These are phyloP conservation scores for Cotesia vestalis DNA, from an alignment of 1,140 invertebrate species.

Conservation along the genomic window DNA sequence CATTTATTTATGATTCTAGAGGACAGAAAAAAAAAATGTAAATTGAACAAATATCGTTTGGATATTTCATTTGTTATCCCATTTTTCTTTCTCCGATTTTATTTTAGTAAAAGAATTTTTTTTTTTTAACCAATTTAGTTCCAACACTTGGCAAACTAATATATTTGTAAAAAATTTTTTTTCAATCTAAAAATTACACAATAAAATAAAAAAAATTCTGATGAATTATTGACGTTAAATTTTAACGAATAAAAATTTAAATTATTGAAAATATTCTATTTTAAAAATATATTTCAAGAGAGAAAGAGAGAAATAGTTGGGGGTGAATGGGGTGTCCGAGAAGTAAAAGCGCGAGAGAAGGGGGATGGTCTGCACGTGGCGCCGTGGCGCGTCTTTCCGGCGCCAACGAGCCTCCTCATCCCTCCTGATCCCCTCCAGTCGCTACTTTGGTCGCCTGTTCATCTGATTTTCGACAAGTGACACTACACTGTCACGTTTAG, in stretches of 20 bases:
- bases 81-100: too few relatives aligned
- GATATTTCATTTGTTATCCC: not conserved
- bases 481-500: not conserved
- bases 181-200: not conserved
- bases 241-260: not conserved
- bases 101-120: too few relatives aligned
- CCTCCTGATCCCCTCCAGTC: slow-evolving; percentile 4
- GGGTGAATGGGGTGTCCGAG: slow-evolving; percentile 26
- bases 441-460: not conserved
- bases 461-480: not conserved
- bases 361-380: slow-evolving; percentile 60
- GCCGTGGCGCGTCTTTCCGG: slow-evolving; percentile 62
- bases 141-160: too few relatives aligned
- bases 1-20: too few relatives aligned
- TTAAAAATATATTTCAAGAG: slow-evolving; percentile 38
- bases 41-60: too few relatives aligned
- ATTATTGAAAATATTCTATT: not conserved
- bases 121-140: too few relatives aligned
- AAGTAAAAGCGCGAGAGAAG: slow-evolving; percentile 41
- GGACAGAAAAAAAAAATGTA: too few relatives aligned
- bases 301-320: slow-evolving; percentile 38
- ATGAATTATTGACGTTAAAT: too few relatives aligned
- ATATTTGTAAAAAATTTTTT: too few relatives aligned
- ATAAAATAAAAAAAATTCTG: not conserved
- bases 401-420: slow-evolving; percentile 52